Conservation (phyloP, 2,797 vertebrate genomes). For the Anas georgica region DNA sequence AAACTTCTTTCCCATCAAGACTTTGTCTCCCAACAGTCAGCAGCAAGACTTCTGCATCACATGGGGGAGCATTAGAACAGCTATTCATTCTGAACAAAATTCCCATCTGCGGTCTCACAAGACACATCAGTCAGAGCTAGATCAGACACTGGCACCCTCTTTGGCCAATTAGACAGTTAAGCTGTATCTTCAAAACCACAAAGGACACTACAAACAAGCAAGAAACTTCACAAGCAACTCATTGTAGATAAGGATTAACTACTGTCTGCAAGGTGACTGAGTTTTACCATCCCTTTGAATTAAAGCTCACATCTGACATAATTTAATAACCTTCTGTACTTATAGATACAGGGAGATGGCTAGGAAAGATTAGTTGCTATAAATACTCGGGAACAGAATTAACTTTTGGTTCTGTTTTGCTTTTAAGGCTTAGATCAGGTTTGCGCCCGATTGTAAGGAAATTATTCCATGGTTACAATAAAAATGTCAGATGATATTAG, state of each 20-base stretch:
- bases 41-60: neutral
- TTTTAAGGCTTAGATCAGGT: neutral
- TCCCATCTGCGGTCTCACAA: neutral
- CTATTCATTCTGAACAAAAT: neutral
- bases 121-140: neutral
- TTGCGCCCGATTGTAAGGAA: neutral
- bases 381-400: slow-evolving; percentile 29
- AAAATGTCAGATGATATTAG: neutral
- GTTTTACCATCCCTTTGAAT: neutral
- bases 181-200: neutral
- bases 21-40: neutral
- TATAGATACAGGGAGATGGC: neutral
- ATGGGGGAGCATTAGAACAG: neutral
- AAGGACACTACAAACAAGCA: neutral
- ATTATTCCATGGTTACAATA: neutral
- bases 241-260: neutral
- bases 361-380: neutral
- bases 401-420: neutral
- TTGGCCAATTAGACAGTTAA: neutral
- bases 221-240: neutral
- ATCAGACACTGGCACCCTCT: neutral
- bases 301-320: neutral
- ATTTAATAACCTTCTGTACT: slow-evolving; percentile 18
- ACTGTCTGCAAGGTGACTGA: neutral
- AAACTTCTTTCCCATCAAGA: neutral